Conservation (phyloP, 2,113 vertebrate genomes). For the Oncorhynchus clarkii region DNA sequence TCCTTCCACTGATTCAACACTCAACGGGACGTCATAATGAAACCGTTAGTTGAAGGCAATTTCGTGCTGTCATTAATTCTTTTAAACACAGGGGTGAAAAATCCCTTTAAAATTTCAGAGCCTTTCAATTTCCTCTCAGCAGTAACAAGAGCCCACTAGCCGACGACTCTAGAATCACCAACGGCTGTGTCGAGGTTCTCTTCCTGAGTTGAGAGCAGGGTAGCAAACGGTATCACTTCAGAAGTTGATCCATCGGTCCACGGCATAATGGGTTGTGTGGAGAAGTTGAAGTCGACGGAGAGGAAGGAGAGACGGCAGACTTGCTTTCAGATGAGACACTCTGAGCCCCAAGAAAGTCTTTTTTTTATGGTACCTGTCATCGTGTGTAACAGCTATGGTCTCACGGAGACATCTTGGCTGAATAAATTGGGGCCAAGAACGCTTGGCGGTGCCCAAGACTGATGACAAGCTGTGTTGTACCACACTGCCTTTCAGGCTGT, state of each 20-base stretch:
- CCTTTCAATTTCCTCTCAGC: not conserved
- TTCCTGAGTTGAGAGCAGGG: too few species aligned
- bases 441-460: slow-evolving; percentile 7
- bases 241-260: too few species aligned
- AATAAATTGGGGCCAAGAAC: slow-evolving; percentile 25
- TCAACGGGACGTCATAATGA: too few species aligned
- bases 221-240: too few species aligned
- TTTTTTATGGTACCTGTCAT: slow-evolving; percentile 32
- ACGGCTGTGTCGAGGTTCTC: too few species aligned
- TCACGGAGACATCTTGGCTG: slow-evolving; percentile 3
- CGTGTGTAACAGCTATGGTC: slow-evolving; percentile 26
- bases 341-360: slow-evolving; percentile 29
- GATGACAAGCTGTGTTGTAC: slow-evolving; percentile 25
- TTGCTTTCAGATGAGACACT: not conserved
- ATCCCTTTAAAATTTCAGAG: too few species aligned
- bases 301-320: not conserved
- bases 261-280: too few species aligned
- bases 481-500: slow-evolving; percentile 12
- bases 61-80: too few species aligned
- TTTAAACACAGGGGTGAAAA: too few species aligned
- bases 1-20: not conserved
- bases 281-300: not conserved
- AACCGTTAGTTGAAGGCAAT: too few species aligned
- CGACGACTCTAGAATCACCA: too few species aligned
- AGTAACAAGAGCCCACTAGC: too few species aligned